Evolutionary conservation across 2,797 vertebrate genomes (phyloP), one percentile per base, ranked within the genome.

Genomic region (Gambusia yucatana): DNA sequence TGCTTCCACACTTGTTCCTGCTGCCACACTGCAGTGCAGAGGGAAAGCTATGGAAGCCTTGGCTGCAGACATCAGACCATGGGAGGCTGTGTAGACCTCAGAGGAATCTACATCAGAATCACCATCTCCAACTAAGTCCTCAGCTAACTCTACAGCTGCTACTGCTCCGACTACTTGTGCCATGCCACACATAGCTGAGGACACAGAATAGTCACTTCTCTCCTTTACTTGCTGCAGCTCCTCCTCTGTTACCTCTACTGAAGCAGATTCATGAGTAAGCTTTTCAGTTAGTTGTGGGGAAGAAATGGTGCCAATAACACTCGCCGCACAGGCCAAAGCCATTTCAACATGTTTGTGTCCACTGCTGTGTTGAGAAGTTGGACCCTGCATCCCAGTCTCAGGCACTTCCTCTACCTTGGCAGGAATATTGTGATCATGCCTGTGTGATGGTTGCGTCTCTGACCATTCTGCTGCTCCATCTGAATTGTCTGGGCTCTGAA

Each of bases 251-350:
- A 84, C 88, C 0, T 25, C 89, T 33, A 92, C 77, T 1, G 82
- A 78, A 67, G 95, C 89, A 11, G 96, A 96, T 75, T 98, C 96
- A 73, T 77, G 30, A 57, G 93, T 86, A n/a, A 98, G 93, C 76
- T 96, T 95, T 84, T 98, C 96, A 30, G 97, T 95, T 80, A 97
- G 93, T 84, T 97, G 96, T 4, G 98, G 98, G 77, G 95, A 96
- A 79, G 97, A 97, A 89, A 99, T 97, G 61, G 97, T 99, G 83
- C 98, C 98, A 69, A 99, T 97, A 76, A 99, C 93, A 80, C 94
- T 98, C 75, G 97, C 98, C 6, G 98, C 98, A 89, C 96, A 98
- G n/a, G 97, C 97, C 84, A 99, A 90, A 22, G 97, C 98, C 75
- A 97, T 92, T 87, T 99, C 98, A 67, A 99, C 91, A 7, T 97